A percentile compares a stretch with the other conserved stretches of the same genome.
These are phyloP conservation scores for Ecdyonurus torrentis DNA, from an alignment of 2,888 invertebrate genomes.

Conservation along the genomic window DNA sequence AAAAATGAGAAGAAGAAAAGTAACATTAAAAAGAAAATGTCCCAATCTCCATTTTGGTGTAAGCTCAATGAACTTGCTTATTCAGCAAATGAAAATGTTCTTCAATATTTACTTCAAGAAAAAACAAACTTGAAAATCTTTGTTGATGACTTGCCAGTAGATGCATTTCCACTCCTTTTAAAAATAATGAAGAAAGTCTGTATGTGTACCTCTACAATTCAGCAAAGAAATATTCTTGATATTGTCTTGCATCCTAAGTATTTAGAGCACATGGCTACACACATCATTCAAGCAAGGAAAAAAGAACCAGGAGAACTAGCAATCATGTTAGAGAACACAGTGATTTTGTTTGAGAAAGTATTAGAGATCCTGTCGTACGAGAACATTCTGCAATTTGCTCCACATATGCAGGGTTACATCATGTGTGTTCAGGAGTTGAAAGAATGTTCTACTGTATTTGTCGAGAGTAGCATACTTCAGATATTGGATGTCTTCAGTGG, in stretches of 20 bases:
- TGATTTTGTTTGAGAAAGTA: neutral
- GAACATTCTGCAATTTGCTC: neutral
- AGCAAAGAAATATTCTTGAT: neutral
- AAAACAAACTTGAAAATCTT: neutral
- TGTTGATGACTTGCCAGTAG: neutral
- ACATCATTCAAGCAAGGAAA: neutral
- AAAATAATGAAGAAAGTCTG: neutral
- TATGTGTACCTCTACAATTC: neutral
- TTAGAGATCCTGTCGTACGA: neutral
- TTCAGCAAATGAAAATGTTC: neutral
- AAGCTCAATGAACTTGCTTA: neutral
- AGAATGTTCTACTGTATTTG: neutral
- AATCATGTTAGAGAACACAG: neutral
- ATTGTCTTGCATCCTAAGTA: neutral
- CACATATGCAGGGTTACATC: neutral
- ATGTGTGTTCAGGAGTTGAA: neutral
- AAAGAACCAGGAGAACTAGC: neutral
- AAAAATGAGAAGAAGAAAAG: too few species aligned
- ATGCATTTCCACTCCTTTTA: neutral
- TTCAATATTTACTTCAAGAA: neutral
- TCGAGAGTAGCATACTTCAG: neutral
- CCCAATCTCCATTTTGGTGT: neutral
- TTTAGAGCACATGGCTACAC: neutral
- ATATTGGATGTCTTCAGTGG: neutral
- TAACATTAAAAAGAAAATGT: neutral